Evolutionary conservation across 2,113 vertebrate genomes (phyloP), one percentile per base, ranked within the genome.

Genomic region (Aythya baeri): DNA sequence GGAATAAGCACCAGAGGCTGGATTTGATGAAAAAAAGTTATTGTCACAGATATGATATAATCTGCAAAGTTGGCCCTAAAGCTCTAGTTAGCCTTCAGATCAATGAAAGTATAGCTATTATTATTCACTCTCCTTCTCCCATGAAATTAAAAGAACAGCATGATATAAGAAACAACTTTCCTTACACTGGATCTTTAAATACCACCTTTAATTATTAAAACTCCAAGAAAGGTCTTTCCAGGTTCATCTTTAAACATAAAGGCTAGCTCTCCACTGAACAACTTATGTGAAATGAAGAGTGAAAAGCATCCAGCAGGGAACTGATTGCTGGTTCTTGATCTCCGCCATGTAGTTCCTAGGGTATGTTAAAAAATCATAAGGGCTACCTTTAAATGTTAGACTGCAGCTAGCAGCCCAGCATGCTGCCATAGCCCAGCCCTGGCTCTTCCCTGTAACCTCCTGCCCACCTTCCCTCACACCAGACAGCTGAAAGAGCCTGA

Each of bases 161-260:
- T 79, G 54, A 50, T 7, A 9, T 62, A 68, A 63, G 65, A 72
- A 92, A 66, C 36, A 89, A 58, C 26, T 79, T 73, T 68, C 26
- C 31, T 7, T 77, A 49, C 63, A 10, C 20, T 82, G 29, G 29
- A 14, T 82, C 86, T 90, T 57, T 77, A 62, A 74, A 49, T 80
- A 27, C 55, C 92, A 21, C 29, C 65, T 95, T 90, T 94, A 80
- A 88, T 90, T 94, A 93, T 78, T 87, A 74, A 94, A 96, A 83
- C 70, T 75, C 29, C 15, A 66, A 50, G n/a, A 88, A 18, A 9
- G 4, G 32, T 84, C 29, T 55, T 86, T 85, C 38, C 78, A 88
- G 38, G 89, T 58, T 76, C 32, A 61, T 43, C 80, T 86, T 86
- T 74, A 68, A 78, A 63, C 31, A 36, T 61, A 84, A 87, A 86